Evolutionary conservation across 2,888 invertebrate genomes (phyloP), one percentile per base, ranked within the genome.

Genomic region (Drosophila conformis): DNA sequence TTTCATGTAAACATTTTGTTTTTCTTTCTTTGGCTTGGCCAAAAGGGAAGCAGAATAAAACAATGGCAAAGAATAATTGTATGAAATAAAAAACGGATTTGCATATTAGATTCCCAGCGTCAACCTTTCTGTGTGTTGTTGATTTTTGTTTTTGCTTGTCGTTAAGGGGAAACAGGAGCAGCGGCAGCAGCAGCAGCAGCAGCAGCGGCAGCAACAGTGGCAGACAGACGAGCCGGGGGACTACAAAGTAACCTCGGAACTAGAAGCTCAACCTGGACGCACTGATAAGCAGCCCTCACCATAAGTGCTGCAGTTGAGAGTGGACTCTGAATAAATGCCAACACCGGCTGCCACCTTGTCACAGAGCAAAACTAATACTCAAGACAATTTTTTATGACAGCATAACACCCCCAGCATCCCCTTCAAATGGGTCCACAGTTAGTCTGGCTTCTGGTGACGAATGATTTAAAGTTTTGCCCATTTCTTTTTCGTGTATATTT

Each of bases 11-110:
- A 65, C 69, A 65, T 73, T 62, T 67, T 62, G 40, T 56, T 64
- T 67, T 51, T 64, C 33, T 62, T 61, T 73, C 49, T 35, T 49
- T 74, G 25, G 59, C 60, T 18, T 6, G 7, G 46, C 46, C 21
- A 29, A 29, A 29, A 25, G 15, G 6, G 27, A 31, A 33, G 21
- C 52, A 60, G 33, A 33, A 33, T 33, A 64, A 78, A 81, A 81
- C 89, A 87, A 74, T 71, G 77, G 57, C 73, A 73, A 90, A 83
- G 89, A 91, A 87, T 91, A 91, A 91, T 91, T 91, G 85, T 80
- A 85, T 85, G 79, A 87, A 83, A 91, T 90, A 91, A 90, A 91
- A 91, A 91, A 78, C 85, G 89, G 90, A 91, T 90, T 91, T 91
- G 85, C 88, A 87, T 91, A 89, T 91, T 82, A 85, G 77, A 91